Evolutionary conservation across 2,797 vertebrate species (phyloP).

Genomic region (Sparus aurata): DNA sequence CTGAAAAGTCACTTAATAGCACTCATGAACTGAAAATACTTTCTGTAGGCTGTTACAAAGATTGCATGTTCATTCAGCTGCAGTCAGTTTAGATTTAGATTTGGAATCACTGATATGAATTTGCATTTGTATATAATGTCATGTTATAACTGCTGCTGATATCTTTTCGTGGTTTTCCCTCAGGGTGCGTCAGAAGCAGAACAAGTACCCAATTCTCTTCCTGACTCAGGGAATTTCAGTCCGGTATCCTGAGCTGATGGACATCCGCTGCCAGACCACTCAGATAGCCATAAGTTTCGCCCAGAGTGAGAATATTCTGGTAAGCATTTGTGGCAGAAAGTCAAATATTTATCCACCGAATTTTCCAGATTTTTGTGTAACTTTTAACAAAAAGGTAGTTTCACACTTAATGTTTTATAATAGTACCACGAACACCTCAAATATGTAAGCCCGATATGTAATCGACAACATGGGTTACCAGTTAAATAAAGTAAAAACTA

Average conservation of each 20-base stretch:
- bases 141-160: background rate
- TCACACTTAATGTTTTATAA: background rate
- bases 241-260: conserved; percentile 95
- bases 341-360: background rate
- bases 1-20: background rate
- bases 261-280: conserved; percentile 93
- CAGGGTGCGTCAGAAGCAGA: conserved; percentile 97
- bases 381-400: background rate
- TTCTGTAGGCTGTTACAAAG: background rate
- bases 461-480: background rate
- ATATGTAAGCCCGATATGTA: background rate
- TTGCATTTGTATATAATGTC: background rate
- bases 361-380: background rate
- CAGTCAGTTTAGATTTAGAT: background rate
- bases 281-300: conserved; percentile 96
- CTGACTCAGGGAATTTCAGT: conserved; percentile 95
- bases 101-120: background rate
- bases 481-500: too few species aligned
- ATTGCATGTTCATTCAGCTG: background rate
- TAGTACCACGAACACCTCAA: background rate
- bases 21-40: background rate
- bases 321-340: conserved; percentile 73
- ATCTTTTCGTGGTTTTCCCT: background rate
- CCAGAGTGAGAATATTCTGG: conserved; percentile 96
- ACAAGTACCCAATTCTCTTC: conserved; percentile 98